These are phyloP conservation scores for Barypeithes pellucidus DNA, from an alignment of 2,888 invertebrate species.

Conservation along the genomic window DNA sequence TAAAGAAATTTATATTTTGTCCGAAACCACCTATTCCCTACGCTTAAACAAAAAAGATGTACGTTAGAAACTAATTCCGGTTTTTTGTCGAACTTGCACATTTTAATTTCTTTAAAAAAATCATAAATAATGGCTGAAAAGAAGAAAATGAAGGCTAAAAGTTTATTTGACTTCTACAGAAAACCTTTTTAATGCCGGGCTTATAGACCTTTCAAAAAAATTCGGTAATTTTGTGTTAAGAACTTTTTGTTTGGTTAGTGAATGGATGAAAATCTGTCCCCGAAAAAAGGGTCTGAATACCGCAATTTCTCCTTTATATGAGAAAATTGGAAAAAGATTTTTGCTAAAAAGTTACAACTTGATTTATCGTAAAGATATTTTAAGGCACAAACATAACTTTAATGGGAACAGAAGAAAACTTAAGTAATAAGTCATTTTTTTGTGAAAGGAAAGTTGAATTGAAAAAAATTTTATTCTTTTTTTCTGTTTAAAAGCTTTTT, in stretches of 20 bases:
- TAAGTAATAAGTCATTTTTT: neutral
- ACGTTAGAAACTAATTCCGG: too few relatives aligned
- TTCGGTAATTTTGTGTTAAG: slow-evolving; percentile 10
- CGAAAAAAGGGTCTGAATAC: slow-evolving; percentile 25
- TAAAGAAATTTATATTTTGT: too few relatives aligned
- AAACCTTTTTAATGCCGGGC: neutral
- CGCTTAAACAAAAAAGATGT: too few relatives aligned
- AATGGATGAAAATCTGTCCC: slow-evolving; percentile 25
- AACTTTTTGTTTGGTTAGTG: slow-evolving; percentile 22
- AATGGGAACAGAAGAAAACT: slow-evolving; percentile 2
- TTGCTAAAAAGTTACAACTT: slow-evolving; percentile 14
- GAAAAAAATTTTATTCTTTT: neutral
- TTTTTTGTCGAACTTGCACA: too few relatives aligned
- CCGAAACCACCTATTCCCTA: too few relatives aligned
- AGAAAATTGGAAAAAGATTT: slow-evolving; percentile 18
- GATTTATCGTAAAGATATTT: slow-evolving; percentile 23
- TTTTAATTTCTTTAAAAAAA: too few relatives aligned
- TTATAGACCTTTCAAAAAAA: slow-evolving; percentile 8
- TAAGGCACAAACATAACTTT: slow-evolving; percentile 12
- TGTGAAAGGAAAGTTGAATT: neutral
- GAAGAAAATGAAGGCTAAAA: neutral
- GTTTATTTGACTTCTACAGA: neutral
- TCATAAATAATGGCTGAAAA: neutral
- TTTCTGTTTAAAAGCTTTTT: too few relatives aligned
- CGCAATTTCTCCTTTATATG: slow-evolving; percentile 29